phyloP scores from a whole-genome alignment of 2,113 vertebrate species.

The Calidris pygmaea region DNA sequence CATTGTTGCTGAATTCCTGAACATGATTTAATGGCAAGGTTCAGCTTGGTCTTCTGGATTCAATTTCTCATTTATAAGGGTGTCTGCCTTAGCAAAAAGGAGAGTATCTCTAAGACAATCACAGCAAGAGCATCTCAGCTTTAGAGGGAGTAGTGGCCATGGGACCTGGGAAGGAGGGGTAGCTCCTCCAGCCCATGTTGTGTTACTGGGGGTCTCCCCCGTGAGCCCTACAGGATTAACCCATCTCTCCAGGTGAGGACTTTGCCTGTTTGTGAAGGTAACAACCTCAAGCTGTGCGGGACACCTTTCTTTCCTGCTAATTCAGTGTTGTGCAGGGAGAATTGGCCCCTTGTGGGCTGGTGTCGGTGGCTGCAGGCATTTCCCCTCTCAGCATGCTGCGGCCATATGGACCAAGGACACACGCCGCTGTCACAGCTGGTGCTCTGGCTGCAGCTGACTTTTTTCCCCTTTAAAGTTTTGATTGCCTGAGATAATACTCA shows the following conservation, averaged over 20 bases:
- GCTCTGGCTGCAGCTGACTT: constrained; percentile 10
- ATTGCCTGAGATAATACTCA: not conserved
- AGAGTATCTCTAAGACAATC: not conserved
- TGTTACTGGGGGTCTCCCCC: not conserved
- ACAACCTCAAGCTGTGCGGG: not conserved
- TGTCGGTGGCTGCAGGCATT: constrained; percentile 5
- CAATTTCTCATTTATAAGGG: not conserved
- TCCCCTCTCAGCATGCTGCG: not conserved
- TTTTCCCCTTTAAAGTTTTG: constrained; percentile 27
- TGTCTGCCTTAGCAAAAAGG: not conserved
- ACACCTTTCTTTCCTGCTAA: not conserved
- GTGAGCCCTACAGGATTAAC: not conserved
- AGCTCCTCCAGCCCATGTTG: accelerated
- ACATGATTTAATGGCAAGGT: not conserved
- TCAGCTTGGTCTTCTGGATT: not conserved
- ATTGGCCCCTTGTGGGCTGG: not conserved
- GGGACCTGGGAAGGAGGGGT: not conserved
- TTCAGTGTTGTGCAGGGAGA: not conserved
- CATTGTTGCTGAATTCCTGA: not conserved
- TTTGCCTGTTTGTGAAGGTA: not conserved
- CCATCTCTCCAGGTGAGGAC: accelerated
- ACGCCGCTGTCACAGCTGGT: accelerated
- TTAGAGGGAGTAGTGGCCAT: accelerated
- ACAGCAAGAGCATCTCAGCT: not conserved
- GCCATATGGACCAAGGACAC: not conserved